Evolutionary conservation across 2,888 invertebrate species (phyloP).

Genomic region (Rhodophaea formosa): DNA sequence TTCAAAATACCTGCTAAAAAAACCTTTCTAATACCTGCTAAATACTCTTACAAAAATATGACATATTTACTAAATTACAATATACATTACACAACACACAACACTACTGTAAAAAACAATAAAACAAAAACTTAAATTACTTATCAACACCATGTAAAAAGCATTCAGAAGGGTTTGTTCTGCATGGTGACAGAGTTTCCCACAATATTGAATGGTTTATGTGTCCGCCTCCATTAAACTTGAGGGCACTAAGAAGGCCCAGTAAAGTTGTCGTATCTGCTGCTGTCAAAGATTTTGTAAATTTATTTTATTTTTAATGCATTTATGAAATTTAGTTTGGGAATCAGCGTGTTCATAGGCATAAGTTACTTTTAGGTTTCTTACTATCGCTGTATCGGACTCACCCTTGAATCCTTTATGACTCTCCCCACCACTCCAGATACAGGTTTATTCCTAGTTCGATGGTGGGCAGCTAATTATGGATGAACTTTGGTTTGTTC

Average conservation of each 20-base stretch:
- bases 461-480: too few species aligned
- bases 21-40: too few species aligned
- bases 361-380: too few species aligned
- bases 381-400: too few species aligned
- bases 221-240: slow-evolving; percentile 99
- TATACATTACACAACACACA: background rate
- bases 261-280: slow-evolving; percentile 88
- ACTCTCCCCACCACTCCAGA: too few species aligned
- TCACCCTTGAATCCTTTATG: too few species aligned
- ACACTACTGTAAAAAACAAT: background rate
- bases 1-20: too few species aligned
- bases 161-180: slow-evolving; percentile 81
- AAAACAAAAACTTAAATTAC: slow-evolving; percentile 46
- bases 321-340: too few species aligned
- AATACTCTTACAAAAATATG: background rate
- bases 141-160: slow-evolving; percentile 77
- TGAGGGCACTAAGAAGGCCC: slow-evolving; percentile 88
- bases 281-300: slow-evolving; percentile 51
- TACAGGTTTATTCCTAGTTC: too few species aligned
- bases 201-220: slow-evolving; percentile 98
- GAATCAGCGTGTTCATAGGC: too few species aligned
- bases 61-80: background rate
- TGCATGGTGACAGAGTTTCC: slow-evolving; percentile 90
- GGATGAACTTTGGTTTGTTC: too few species aligned
- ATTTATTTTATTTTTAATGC: slow-evolving; percentile 16